These are phyloP conservation scores for Oxygymnocypris stewartii DNA, from an alignment of 2,113 vertebrate species.

Conservation along the genomic window DNA sequence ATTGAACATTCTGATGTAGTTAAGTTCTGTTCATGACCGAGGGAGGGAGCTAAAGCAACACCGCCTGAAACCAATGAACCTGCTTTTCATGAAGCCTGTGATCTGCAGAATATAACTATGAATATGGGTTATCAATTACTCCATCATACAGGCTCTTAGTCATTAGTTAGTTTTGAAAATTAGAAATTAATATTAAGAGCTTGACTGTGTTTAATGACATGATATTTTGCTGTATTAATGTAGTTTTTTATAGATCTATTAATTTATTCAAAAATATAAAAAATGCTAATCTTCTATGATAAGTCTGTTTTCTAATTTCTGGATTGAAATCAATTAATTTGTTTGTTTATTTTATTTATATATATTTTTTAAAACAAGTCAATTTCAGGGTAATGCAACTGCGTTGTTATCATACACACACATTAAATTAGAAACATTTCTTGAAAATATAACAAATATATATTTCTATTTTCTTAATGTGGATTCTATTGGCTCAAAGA, in stretches of 20 bases:
- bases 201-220: neutral
- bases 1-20: neutral
- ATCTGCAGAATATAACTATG: neutral
- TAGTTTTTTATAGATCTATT: neutral
- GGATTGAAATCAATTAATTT: neutral
- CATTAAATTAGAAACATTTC: neutral
- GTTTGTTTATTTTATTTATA: neutral
- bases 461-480: neutral
- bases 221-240: neutral
- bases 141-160: neutral
- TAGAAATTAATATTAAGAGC: neutral
- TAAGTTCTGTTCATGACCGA: constrained; percentile 52
- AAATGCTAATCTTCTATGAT: neutral
- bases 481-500: too few relatives aligned
- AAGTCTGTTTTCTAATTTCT: neutral
- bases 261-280: neutral
- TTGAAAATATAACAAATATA: neutral
- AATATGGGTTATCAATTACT: neutral
- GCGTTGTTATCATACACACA: too few relatives aligned
- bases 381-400: too few relatives aligned
- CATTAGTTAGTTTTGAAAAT: neutral
- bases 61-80: constrained; percentile 45
- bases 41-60: constrained; percentile 64
- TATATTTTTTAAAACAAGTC: too few relatives aligned
- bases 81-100: neutral